Conservation (phyloP, 2,797 vertebrate genomes). For the Todus mexicanus region DNA sequence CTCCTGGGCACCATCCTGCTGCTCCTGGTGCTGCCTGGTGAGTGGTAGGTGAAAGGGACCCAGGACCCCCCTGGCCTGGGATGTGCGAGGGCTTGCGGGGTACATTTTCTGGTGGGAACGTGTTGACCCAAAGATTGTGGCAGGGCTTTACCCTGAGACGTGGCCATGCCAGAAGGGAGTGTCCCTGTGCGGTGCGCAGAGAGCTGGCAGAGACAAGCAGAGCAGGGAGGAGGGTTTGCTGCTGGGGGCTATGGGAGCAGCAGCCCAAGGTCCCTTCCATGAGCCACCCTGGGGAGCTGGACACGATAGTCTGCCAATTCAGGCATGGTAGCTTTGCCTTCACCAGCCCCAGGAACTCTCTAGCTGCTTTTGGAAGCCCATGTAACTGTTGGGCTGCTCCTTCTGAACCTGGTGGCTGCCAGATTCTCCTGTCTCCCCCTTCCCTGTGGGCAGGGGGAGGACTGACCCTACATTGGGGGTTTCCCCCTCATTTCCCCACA, state of each 20-base stretch:
- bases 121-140: not conserved
- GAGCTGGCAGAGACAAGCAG: not conserved
- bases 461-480: not conserved
- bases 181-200: not conserved
- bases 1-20: not conserved
- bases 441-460: not conserved
- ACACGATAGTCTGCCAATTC: fast-evolving
- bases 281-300: not conserved
- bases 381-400: not conserved
- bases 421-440: not conserved
- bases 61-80: not conserved
- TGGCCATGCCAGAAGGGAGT: not conserved
- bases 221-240: not conserved
- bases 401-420: not conserved
- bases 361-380: not conserved
- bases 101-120: not conserved
- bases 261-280: not conserved
- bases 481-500: not conserved
- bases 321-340: not conserved
- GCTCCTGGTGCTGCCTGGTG: not conserved
- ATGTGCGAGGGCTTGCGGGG: not conserved
- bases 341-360: fast-evolving
- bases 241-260: not conserved
- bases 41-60: not conserved
- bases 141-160: not conserved